Conservation (phyloP, 2,113 vertebrate species). For the Antechinus stuartii region DNA sequence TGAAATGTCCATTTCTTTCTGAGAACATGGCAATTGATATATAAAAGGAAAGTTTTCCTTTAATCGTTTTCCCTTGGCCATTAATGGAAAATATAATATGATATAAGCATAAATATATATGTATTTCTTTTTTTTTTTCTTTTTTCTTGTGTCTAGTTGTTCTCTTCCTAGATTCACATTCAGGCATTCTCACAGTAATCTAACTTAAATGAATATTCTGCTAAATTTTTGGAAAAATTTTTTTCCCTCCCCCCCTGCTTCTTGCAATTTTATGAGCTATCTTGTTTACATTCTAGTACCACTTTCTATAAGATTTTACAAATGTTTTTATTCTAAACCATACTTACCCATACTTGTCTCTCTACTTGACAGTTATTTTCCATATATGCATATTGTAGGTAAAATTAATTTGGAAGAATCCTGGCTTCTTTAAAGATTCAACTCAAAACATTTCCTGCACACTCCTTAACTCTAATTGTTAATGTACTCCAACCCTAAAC, state of each 20-base stretch:
- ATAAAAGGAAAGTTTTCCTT: neutral
- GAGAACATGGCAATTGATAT: neutral
- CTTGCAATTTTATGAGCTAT: neutral
- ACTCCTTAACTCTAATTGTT: neutral
- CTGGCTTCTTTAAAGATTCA: neutral
- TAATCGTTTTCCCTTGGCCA: neutral
- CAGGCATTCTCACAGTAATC: neutral
- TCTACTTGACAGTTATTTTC: too few relatives aligned
- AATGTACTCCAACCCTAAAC: neutral
- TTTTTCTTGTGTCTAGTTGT: neutral
- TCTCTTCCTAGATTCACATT: neutral
- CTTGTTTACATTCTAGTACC: neutral
- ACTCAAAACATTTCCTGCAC: neutral
- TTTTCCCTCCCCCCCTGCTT: neutral
- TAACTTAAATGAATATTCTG: neutral
- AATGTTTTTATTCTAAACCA: neutral
- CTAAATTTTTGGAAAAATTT: neutral
- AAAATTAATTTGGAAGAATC: neutral
- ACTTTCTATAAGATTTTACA: neutral
- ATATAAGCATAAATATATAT: too few relatives aligned
- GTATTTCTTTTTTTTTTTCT: too few relatives aligned
- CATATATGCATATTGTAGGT: neutral
- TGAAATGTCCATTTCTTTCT: neutral
- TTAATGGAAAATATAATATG: neutral
- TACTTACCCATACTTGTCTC: neutral